phyloP scores from a whole-genome alignment of 1,140 invertebrate species.

The Orchestia grillus region DNA sequence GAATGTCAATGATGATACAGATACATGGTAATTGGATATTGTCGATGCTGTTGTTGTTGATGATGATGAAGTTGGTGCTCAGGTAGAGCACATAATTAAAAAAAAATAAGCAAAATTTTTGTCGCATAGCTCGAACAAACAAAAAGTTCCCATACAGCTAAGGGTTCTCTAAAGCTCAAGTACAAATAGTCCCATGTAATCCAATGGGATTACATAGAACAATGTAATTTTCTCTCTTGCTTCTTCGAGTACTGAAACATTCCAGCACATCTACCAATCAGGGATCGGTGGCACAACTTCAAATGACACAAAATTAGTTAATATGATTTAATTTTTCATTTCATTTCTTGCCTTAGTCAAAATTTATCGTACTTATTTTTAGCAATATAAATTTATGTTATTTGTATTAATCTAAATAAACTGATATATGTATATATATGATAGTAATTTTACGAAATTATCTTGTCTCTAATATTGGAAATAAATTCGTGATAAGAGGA shows the following conservation, averaged over 20 bases:
- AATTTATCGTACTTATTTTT: not conserved
- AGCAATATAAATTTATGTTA: no score
- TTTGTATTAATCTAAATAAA: no score
- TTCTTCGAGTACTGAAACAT: not conserved
- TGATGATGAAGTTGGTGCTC: not conserved
- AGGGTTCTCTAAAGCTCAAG: not conserved
- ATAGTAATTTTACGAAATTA: no score
- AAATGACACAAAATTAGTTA: not conserved
- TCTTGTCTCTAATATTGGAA: no score
- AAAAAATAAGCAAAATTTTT: not conserved
- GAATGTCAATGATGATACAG: not conserved
- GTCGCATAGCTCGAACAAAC: not conserved
- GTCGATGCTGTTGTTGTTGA: not conserved
- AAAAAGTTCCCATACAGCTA: not conserved
- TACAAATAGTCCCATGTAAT: not conserved
- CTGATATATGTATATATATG: no score
- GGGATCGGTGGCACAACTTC: not conserved
- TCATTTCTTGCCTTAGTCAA: not conserved
- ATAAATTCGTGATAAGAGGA: no score
- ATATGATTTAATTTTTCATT: not conserved
- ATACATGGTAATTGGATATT: not conserved
- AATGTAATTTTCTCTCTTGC: not conserved
- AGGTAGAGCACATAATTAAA: not conserved
- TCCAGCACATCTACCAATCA: not conserved
- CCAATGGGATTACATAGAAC: no score